These are phyloP conservation scores for honey bee (Apis mellifera) DNA, from an alignment of 1,140 invertebrate species.

Conservation along the genomic window DNA sequence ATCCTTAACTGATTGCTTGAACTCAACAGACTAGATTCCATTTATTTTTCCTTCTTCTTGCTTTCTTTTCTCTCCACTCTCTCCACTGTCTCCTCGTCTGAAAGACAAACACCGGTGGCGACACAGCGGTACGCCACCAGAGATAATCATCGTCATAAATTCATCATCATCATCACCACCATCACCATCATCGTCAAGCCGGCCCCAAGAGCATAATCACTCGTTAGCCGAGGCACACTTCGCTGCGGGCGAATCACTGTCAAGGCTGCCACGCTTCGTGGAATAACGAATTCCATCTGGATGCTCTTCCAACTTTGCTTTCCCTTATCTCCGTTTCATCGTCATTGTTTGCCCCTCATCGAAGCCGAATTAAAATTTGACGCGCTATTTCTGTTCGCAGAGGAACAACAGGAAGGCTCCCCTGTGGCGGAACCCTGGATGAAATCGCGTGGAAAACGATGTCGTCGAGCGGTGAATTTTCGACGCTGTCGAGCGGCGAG, in stretches of 20 bases:
- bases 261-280: constrained; percentile 57
- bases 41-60: constrained; percentile 9
- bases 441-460: constrained; percentile 54
- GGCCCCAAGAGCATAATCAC: constrained; percentile 68
- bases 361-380: no score
- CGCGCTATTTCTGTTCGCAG: not conserved
- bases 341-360: not conserved
- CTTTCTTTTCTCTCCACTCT: not conserved
- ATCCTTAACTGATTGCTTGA: constrained; percentile 41
- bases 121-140: constrained; percentile 65
- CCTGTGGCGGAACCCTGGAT: no score
- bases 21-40: constrained; percentile 14
- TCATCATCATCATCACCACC: constrained; percentile 73
- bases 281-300: constrained; percentile 72
- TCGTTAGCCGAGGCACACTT: constrained; percentile 63
- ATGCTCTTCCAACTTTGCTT: constrained; percentile 10
- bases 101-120: constrained; percentile 70
- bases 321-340: not conserved
- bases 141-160: constrained; percentile 74
- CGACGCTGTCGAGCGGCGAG: constrained; percentile 76
- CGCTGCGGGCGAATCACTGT: constrained; percentile 61
- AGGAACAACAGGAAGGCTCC: not conserved
- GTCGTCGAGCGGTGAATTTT: constrained; percentile 78
- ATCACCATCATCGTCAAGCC: constrained; percentile 65
- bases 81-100: constrained; percentile 37